phyloP scores from a whole-genome alignment of 2,113 vertebrate genomes.

The Rhodinocichla rosea region DNA sequence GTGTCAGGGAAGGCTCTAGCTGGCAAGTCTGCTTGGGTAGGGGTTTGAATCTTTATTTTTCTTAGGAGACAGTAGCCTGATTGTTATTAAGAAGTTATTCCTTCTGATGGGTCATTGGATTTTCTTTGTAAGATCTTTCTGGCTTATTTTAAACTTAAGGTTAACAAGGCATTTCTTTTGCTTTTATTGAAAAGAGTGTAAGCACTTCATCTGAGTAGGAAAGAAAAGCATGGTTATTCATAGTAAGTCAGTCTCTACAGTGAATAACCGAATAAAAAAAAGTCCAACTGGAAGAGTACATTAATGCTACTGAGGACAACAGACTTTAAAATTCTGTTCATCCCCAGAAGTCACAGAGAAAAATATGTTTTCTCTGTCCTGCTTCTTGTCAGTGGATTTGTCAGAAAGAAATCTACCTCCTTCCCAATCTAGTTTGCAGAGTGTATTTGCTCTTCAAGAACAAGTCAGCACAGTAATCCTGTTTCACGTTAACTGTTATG shows the following conservation, averaged over 20 bases:
- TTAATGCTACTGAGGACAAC: not conserved
- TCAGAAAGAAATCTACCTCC: not conserved
- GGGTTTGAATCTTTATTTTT: not conserved
- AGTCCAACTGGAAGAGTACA: not conserved
- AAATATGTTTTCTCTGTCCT: not conserved
- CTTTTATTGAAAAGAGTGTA: not conserved
- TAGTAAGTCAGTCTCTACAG: not conserved
- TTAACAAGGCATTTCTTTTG: not conserved
- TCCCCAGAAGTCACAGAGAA: not conserved
- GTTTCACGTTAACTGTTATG: not conserved
- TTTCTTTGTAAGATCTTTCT: not conserved
- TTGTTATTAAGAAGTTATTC: not conserved
- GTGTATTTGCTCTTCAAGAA: slow-evolving; percentile 14
- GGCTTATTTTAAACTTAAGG: not conserved
- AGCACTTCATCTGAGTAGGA: not conserved
- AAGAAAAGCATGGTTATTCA: not conserved
- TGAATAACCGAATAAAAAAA: not conserved
- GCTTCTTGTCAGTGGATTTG: not conserved
- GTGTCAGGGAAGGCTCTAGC: not conserved
- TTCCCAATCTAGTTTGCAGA: not conserved
- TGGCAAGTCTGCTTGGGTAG: not conserved
- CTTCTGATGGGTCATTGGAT: not conserved
- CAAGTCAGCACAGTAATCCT: slow-evolving; percentile 27
- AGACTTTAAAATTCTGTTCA: not conserved
- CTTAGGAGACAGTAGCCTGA: not conserved